Evolutionary conservation across 2,888 invertebrate genomes (phyloP).

Genomic region (Mactromeris polynyma): DNA sequence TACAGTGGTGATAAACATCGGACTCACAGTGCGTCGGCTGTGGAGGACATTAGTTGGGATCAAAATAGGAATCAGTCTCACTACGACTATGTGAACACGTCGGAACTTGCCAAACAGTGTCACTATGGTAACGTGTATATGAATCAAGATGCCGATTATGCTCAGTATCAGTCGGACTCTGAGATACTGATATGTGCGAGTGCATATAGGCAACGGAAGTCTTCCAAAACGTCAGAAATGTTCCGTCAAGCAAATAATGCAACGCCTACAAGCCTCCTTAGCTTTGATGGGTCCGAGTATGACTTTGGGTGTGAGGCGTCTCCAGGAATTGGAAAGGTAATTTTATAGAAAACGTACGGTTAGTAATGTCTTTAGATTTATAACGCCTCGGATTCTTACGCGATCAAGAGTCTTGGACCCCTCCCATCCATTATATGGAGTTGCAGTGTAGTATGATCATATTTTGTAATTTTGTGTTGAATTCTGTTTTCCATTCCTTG

Average conservation of each 20-base stretch:
- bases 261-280: conserved; percentile 66
- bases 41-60: conserved; percentile 73
- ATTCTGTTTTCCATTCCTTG: no score
- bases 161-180: conserved; percentile 69
- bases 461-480: no score
- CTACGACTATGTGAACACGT: conserved; percentile 68
- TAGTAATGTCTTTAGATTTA: no score
- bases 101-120: conserved; percentile 65
- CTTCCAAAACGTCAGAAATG: conserved; percentile 44
- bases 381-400: no score
- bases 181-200: conserved; percentile 66
- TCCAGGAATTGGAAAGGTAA: conserved; percentile 68
- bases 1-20: conserved; percentile 65
- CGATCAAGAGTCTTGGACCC: no score
- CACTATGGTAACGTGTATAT: conserved; percentile 57
- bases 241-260: conserved; percentile 63
- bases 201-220: conserved; percentile 55
- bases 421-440: no score
- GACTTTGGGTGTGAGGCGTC: conserved; percentile 63
- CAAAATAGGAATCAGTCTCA: conserved; percentile 26
- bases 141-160: conserved; percentile 55
- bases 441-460: no score
- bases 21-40: conserved; percentile 79
- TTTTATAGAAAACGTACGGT: no score
- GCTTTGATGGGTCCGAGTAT: conserved; percentile 68